Conservation (phyloP, 2,888 invertebrate genomes). For the Pollenia amentaria region DNA sequence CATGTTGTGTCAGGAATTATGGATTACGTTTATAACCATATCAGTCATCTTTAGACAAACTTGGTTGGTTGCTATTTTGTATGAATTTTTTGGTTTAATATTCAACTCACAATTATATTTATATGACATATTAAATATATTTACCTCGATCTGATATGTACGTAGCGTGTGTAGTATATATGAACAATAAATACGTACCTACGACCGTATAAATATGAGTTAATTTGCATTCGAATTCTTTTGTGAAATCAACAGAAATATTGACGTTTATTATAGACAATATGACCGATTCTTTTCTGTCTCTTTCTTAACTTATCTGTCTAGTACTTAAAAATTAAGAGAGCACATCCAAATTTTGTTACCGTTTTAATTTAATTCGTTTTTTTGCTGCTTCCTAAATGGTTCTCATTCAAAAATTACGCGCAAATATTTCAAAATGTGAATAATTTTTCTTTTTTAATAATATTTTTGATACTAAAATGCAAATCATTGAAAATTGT, state of each 20-base stretch:
- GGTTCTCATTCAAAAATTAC: conserved; percentile 60
- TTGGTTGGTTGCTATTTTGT: conserved; percentile 57
- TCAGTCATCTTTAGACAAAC: conserved; percentile 67
- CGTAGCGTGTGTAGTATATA: not conserved
- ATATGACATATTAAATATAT: conserved; percentile 61
- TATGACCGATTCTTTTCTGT: conserved; percentile 18
- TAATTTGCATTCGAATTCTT: conserved; percentile 71
- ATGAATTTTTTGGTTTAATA: conserved; percentile 47
- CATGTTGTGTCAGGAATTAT: conserved; percentile 73
- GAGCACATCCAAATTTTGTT: conserved; percentile 20
- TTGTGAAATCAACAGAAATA: conserved; percentile 70
- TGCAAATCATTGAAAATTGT: conserved; percentile 19
- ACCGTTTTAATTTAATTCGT: conserved; percentile 31
- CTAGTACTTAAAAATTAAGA: conserved; percentile 31
- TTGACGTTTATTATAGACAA: conserved; percentile 54
- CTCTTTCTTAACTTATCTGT: conserved; percentile 35
- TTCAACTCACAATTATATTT: conserved; percentile 65
- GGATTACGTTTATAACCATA: conserved; percentile 71
- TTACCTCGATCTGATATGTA: conserved; percentile 61
- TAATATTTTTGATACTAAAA: not conserved
- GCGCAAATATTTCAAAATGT: conserved; percentile 69
- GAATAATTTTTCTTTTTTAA: no score
- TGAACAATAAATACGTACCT: conserved; percentile 21
- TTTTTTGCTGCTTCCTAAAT: conserved; percentile 26
- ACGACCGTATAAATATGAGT: conserved; percentile 62